Evolutionary conservation across 1,140 invertebrate species (phyloP).

Genomic region (Diploscapter pachys): DNA sequence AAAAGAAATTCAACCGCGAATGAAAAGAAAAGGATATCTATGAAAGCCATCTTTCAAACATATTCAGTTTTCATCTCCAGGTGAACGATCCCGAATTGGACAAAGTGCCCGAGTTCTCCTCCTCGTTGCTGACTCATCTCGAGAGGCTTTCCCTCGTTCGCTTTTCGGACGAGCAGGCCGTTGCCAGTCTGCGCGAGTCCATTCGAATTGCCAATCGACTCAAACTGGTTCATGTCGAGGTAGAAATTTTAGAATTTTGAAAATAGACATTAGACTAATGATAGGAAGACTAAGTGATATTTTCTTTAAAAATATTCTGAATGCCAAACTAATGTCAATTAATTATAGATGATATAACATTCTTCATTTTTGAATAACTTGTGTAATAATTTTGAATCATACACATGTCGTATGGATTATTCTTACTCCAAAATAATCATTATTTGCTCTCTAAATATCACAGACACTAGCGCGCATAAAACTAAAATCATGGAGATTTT

Average conservation of each 20-base stretch:
- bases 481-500: too few species aligned
- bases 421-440: too few species aligned
- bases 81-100: conserved; percentile 1
- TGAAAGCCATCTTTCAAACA: not conserved
- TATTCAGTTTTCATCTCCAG: not conserved
- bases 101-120: conserved; percentile 9
- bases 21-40: not conserved
- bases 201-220: conserved; percentile 15
- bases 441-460: too few species aligned
- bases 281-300: too few species aligned
- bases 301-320: not conserved
- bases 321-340: not conserved
- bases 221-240: conserved; percentile 17
- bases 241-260: not conserved
- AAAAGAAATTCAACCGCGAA: not conserved
- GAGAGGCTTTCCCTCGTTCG: conserved; percentile 25
- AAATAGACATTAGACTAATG: not conserved
- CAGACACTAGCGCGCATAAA: too few species aligned
- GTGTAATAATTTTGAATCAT: too few species aligned
- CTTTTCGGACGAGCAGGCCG: conserved; percentile 24
- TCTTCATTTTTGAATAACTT: too few species aligned
- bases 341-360: too few species aligned
- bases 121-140: conserved; percentile 17
- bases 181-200: conserved; percentile 17
- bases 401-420: too few species aligned